Evolutionary conservation across 2,797 vertebrate species (phyloP), one percentile per base, ranked within the genome.

Genomic region (Protonibea diacanthus): DNA sequence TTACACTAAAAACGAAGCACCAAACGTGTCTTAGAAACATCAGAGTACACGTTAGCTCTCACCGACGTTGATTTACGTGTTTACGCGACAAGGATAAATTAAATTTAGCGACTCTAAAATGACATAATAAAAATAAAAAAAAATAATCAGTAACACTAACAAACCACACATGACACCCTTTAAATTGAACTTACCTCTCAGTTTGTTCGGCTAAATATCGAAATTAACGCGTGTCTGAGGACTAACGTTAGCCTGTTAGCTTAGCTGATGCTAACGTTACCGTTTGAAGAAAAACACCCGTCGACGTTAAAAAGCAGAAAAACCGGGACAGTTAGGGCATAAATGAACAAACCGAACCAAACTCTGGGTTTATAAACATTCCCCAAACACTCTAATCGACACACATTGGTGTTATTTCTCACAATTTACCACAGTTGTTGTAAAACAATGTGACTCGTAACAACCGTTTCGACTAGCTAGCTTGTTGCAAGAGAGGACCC

Each of bases 401-500:
- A 44, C 49, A 51, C 49, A 59, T 11, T 5, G 44, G 13, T 56
- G 29, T 70, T 80, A 25, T 72, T 66, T 67, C 56, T 6, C 5
- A 29, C 9, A 74, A 53, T 74, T 62, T 33, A 40, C 4, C 64
- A 70, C 60, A 77, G 27, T 77, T 81, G 61, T 78, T 38, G 74
- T 60, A 75, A 82, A 91, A 91, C 80, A 91, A 89, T 75, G 84
- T 85, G 73, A 83, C 60, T 88, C 78, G 63, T 51, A 73, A 60
- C 33, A 40, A 33, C 53, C 83, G 71, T 67, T 75, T 63, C 78
- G 21, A 44, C 33, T 9, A 72, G 85, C 83, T 93, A 91, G 82
- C 90, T 47, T 73, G 44, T 67, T 45, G 62, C 70, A 18, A 78
- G 40, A 72, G 80, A 94, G 93, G 93, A 94, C 92, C 92, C 91